Evolutionary conservation across 2,888 invertebrate genomes (phyloP).

Genomic region (Acleris literana): DNA sequence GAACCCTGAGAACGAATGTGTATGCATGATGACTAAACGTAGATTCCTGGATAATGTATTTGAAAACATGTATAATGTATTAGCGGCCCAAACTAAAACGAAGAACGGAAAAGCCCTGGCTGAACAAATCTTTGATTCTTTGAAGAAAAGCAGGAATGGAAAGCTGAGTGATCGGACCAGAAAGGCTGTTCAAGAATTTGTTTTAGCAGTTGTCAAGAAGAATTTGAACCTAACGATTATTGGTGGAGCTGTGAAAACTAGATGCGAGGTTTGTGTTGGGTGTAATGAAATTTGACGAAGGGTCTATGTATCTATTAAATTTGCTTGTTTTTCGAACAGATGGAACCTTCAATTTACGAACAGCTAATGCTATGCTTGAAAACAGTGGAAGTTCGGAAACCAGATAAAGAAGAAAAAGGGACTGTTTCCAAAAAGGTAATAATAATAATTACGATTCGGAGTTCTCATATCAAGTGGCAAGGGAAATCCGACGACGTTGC

Average conservation of each 20-base stretch:
- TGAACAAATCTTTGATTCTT: constrained; percentile 56
- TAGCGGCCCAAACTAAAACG: constrained; percentile 60
- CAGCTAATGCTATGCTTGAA: constrained; percentile 70
- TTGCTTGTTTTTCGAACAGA: constrained; percentile 46
- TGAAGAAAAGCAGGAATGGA: constrained; percentile 68
- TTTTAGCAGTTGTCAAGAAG: constrained; percentile 64
- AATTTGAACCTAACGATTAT: constrained; percentile 73
- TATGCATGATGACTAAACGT: constrained; percentile 65
- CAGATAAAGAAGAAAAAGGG: constrained; percentile 58
- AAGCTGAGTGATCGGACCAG: constrained; percentile 61
- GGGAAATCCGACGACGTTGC: too few species aligned
- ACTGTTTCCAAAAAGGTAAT: constrained; percentile 63
- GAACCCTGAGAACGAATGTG: constrained; percentile 60
- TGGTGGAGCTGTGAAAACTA: constrained; percentile 75
- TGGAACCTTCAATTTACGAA: constrained; percentile 68
- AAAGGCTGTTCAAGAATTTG: constrained; percentile 63
- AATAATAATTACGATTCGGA: too few species aligned
- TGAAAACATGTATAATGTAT: constrained; percentile 72
- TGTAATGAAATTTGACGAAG: neutral
- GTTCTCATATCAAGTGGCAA: neutral
- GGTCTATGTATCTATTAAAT: too few species aligned
- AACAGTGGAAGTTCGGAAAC: constrained; percentile 50
- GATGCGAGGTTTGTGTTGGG: constrained; percentile 64
- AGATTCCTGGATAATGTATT: constrained; percentile 74
- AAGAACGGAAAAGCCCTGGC: constrained; percentile 63